Conservation (phyloP, 64 coral and sea anemone genomes). For the Porites australiensis region DNA sequence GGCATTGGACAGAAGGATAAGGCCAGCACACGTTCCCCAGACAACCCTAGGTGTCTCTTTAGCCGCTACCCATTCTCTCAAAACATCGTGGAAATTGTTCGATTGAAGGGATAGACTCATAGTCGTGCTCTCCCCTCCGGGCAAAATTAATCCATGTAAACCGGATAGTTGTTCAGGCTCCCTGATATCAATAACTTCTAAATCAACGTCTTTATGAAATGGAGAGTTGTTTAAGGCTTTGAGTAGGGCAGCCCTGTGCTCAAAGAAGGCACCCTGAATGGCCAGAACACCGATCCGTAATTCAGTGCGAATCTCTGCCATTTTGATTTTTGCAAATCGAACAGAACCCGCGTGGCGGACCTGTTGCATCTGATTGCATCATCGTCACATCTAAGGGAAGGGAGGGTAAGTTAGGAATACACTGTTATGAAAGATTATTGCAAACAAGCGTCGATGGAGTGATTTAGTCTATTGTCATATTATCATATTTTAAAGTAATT, state of each 20-base stretch:
- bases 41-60: slow-evolving; percentile 63
- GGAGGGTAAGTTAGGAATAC: background rate
- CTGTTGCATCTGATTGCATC: background rate
- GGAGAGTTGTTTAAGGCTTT: slow-evolving; percentile 65
- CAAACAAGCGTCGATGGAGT: no score
- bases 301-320: background rate
- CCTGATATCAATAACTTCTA: slow-evolving; percentile 80
- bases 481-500: no score
- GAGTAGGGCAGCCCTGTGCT: slow-evolving; percentile 82
- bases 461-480: no score
- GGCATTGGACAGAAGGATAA: slow-evolving; percentile 92
- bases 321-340: slow-evolving; percentile 17
- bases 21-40: slow-evolving; percentile 93
- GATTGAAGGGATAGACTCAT: slow-evolving; percentile 83
- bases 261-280: slow-evolving; percentile 95
- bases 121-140: slow-evolving; percentile 93
- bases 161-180: slow-evolving; percentile 54
- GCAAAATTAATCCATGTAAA: slow-evolving; percentile 91
- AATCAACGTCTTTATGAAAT: slow-evolving; percentile 28
- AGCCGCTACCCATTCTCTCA: slow-evolving; percentile 81
- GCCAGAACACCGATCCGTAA: slow-evolving; percentile 86
- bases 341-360: no score
- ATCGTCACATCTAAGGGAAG: background rate
- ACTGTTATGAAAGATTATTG: background rate
- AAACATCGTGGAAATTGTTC: slow-evolving; percentile 69